Base-by-base conservation (phyloP, 2,797 vertebrate genomes). In the Knipowitschia caucasica region DNA sequence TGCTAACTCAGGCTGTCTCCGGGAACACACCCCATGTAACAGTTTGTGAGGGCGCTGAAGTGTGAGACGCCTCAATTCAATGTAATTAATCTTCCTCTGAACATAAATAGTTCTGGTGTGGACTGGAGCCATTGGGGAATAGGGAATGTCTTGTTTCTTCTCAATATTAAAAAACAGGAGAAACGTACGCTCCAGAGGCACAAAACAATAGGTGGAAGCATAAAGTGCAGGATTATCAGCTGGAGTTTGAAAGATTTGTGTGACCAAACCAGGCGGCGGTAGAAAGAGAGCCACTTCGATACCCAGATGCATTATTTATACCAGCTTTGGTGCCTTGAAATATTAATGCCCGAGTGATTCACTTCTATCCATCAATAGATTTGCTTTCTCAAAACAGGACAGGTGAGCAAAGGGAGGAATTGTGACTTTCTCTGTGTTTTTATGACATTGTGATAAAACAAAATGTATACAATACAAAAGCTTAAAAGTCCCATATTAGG, bases 261-360 rank as follows among this genome's bases (percentile, higher is more conserved):
- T 45, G 34, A 12, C 56, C 60, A 47, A 61, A 44, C 64, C 59
- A 62, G 60, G 73, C 53, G 56, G 56, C 53, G 29, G 53, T 59
- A 12, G 50, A 50, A 54, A 47, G 67, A 53, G 58, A 77, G 67
- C 66, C 74, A 67, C 68, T 58, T 50, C 40, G 65, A 80, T 68
- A 78, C 40, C 1, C 14, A 54, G 50, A 23, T 83, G 56, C 82
- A 87, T 86, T 76, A 83, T 86, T 88, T 64, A 86, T 82, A 59
- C 56, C 67, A 83, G 65, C 66, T 76, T 75, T 67, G 9, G 45
- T 60, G 64, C 57, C 18, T 53, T 86, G 53, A 86, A 87, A 88
- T 80, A 88, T 81, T 83, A 63, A 88, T 80, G 71, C 50, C 61
- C 50, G 56, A 60, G 69, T 65, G 64, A 80, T 67, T 26, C n/a